Evolutionary conservation across 1,140 invertebrate species (phyloP).

Genomic region (Eciton burchellii): DNA sequence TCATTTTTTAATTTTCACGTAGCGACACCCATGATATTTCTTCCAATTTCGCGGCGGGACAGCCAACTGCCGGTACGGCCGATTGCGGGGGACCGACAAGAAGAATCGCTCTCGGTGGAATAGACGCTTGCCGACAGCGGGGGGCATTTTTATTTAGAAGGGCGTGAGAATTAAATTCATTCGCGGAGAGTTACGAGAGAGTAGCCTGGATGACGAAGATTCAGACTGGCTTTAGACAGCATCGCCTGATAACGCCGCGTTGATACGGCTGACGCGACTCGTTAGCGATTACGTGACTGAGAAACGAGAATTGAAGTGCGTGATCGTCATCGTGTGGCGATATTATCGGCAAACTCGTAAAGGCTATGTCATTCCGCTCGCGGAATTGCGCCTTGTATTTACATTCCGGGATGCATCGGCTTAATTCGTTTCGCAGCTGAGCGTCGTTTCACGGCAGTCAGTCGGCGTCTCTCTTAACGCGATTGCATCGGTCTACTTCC

Average conservation of each 20-base stretch:
- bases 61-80: not conserved
- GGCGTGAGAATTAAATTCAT: slow-evolving; percentile 28
- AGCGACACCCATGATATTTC: not conserved
- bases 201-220: slow-evolving; percentile 6
- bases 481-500: not conserved
- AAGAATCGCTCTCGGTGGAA: slow-evolving; percentile 2
- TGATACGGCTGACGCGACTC: slow-evolving; percentile 14
- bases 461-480: not conserved
- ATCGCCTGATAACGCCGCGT: slow-evolving; percentile 30
- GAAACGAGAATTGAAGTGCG: slow-evolving; percentile 36
- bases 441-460: not conserved
- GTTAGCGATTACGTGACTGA: slow-evolving; percentile 32
- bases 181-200: not conserved
- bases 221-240: slow-evolving; percentile 19
- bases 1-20: slow-evolving; percentile 65
- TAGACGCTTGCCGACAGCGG: slow-evolving; percentile 5
- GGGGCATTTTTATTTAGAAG: slow-evolving; percentile 13
- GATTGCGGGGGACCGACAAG: slow-evolving; percentile 51
- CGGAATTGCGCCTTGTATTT: not conserved
- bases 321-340: slow-evolving; percentile 28
- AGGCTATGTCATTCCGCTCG: not conserved
- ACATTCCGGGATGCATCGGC: not conserved
- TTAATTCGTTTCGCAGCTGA: not conserved
- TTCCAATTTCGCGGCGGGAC: slow-evolving; percentile 31
- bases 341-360: slow-evolving; percentile 28